Percentiles rank a stretch among this genome's conserved stretches.
phyloP scores from a whole-genome alignment of 2,113 vertebrate species.

The Anseranas semipalmata region DNA sequence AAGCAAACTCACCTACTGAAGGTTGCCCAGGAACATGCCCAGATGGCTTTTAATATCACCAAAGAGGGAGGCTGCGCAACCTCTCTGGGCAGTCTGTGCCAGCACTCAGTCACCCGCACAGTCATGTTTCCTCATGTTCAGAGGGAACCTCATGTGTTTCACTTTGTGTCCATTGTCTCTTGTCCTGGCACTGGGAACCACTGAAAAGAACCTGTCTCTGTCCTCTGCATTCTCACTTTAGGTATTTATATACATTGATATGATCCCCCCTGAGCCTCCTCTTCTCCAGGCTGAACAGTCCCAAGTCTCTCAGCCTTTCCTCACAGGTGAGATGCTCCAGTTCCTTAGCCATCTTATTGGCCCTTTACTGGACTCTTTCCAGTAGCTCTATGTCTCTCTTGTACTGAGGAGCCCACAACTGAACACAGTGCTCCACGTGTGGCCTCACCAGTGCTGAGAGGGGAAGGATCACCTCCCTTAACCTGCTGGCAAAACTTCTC shows the following conservation, averaged over 20 bases:
- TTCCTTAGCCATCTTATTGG: background rate
- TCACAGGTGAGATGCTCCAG: background rate
- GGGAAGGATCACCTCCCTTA: background rate
- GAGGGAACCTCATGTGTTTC: background rate
- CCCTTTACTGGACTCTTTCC: background rate
- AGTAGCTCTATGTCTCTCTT: background rate
- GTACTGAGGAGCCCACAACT: background rate
- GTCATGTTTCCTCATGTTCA: background rate
- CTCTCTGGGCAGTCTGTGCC: background rate
- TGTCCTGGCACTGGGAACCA: background rate
- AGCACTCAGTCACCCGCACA: background rate
- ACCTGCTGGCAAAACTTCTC: background rate
- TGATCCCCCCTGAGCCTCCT: background rate
- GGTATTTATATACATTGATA: background rate
- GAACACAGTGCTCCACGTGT: background rate
- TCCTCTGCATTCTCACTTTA: background rate
- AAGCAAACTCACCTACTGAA: accelerated
- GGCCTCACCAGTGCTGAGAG: background rate
- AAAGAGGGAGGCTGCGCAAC: background rate
- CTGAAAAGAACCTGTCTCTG: background rate
- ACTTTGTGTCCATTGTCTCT: too few species aligned
- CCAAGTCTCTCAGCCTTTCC: background rate
- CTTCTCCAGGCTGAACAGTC: background rate
- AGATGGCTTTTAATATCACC: background rate
- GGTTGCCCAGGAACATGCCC: background rate